phyloP scores from a whole-genome alignment of 2,888 invertebrate genomes.

The Trissonchulus latispiculum region DNA sequence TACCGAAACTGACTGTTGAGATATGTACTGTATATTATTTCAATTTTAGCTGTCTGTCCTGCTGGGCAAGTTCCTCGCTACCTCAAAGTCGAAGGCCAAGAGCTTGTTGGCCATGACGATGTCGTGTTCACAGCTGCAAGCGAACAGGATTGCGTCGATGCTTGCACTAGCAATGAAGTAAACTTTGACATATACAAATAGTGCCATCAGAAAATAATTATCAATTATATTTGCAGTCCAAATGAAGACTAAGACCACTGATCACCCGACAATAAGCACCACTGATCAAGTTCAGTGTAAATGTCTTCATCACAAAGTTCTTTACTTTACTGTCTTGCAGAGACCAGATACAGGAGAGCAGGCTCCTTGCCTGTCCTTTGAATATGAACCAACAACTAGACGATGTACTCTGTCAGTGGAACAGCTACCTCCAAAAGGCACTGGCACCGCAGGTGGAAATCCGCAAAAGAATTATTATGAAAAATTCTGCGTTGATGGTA shows the following conservation, averaged over 20 bases:
- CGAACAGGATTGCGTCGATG: constrained; percentile 2
- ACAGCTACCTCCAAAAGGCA: background rate
- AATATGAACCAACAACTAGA: background rate
- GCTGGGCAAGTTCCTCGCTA: background rate
- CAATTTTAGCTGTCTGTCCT: background rate
- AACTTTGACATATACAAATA: too few relatives aligned
- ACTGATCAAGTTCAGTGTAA: too few relatives aligned
- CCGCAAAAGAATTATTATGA: constrained; percentile 5
- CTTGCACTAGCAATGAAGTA: background rate
- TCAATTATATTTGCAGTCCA: too few relatives aligned
- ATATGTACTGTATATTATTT: too few relatives aligned
- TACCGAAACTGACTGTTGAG: too few relatives aligned
- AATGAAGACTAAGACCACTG: too few relatives aligned
- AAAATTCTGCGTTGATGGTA: constrained; percentile 18
- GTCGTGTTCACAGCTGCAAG: background rate
- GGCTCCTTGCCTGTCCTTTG: constrained; percentile 11
- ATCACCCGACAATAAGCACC: too few relatives aligned
- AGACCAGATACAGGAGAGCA: background rate
- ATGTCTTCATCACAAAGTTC: too few relatives aligned
- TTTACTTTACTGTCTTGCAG: background rate
- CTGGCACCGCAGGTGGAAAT: background rate
- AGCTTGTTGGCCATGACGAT: constrained; percentile 4
- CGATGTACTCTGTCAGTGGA: background rate
- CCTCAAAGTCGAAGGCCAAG: background rate
- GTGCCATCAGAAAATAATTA: too few relatives aligned